Base-by-base conservation (phyloP, 2,113 vertebrate genomes). In the Cynopterus brachyotis region DNA sequence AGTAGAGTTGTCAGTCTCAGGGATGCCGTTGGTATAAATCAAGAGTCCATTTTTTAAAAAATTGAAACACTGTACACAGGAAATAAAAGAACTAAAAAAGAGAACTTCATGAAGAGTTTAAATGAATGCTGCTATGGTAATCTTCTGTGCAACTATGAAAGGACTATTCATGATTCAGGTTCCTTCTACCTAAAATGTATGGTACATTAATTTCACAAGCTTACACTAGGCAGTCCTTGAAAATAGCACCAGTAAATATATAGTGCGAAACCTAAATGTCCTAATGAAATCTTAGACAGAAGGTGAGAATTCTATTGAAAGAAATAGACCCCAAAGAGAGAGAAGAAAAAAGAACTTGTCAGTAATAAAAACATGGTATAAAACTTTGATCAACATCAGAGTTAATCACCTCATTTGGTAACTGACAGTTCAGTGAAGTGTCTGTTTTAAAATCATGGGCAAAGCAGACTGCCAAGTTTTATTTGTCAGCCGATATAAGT, bases 401-500 rank as follows among this genome's bases (percentile, higher is more conserved):
- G 97, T 97, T 98, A 98, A 99, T 99, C 97, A 98, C 91, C 98
- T 98, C 97, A 98, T 98, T 98, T 98, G 96, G 96, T 97, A 97
- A 96, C 97, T 97, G 98, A 98, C 98, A 98, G 97, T 98, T 98
- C 98, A 98, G 92, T 98, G 98, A 98, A 98, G 98, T 98, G 98
- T 98, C 98, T 98, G 96, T 96, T 98, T 98, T 98, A 98, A 98
- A 98, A 98, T 97, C 98, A 98, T 90, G 97, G 92, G 97, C 94
- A 98, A 98, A 97, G 94, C 97, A 96, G 98, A 96, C 98, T 99
- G 98, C 98, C 98, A 98, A 93, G 88, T 98, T 98, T 98, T 98
- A 98, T 99, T 98, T 99, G 97, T 98, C 98, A 98, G 97, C 94
- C 96, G 97, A 95, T 98, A 98, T 98, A 98, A 98, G 97, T 98